A percentile compares a stretch with the other conserved stretches of the same genome.
Evolutionary conservation across 1,140 invertebrate species (phyloP).

Genomic region (Drosophila grimshawi): DNA sequence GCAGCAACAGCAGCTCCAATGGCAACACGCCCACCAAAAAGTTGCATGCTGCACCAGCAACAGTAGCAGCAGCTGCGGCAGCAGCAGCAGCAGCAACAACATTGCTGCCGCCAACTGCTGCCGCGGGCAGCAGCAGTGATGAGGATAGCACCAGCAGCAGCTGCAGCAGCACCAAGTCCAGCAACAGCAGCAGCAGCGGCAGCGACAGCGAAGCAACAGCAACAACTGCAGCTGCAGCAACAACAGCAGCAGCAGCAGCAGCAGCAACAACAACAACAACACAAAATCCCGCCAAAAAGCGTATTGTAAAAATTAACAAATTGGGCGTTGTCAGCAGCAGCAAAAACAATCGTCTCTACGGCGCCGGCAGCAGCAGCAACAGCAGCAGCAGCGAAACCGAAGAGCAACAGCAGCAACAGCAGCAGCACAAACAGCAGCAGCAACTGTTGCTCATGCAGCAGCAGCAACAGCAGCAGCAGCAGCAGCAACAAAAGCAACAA

Average conservation of each 20-base stretch:
- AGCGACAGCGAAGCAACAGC: slow-evolving; percentile 45
- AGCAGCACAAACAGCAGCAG: slow-evolving; percentile 14
- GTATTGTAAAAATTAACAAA: slow-evolving; percentile 43
- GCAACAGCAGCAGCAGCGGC: slow-evolving; percentile 57
- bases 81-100: slow-evolving; percentile 36
- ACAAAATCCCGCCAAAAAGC: slow-evolving; percentile 41
- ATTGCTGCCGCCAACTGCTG: slow-evolving; percentile 27
- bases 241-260: slow-evolving; percentile 7
- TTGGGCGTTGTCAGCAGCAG: slow-evolving; percentile 7
- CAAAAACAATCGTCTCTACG: slow-evolving; percentile 16
- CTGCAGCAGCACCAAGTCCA: slow-evolving; percentile 59
- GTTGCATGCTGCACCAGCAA: slow-evolving; percentile 23
- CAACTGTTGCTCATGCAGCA: slow-evolving; percentile 18
- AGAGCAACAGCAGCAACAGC: slow-evolving; percentile 24
- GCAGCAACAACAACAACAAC: neutral
- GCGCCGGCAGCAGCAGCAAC: slow-evolving; percentile 34
- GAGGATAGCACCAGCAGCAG: slow-evolving; percentile 62
- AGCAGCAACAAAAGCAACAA: slow-evolving; percentile 32
- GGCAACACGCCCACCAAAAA: slow-evolving; percentile 70
- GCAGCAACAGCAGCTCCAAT: slow-evolving; percentile 68
- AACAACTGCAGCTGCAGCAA: slow-evolving; percentile 24
- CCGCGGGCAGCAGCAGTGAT: slow-evolving; percentile 50
- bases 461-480: slow-evolving; percentile 11
- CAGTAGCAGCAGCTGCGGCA: slow-evolving; percentile 25
- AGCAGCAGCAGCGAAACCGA: slow-evolving; percentile 47